phyloP scores from a whole-genome alignment of 2,888 invertebrate genomes.

The Volucella bombylans region DNA sequence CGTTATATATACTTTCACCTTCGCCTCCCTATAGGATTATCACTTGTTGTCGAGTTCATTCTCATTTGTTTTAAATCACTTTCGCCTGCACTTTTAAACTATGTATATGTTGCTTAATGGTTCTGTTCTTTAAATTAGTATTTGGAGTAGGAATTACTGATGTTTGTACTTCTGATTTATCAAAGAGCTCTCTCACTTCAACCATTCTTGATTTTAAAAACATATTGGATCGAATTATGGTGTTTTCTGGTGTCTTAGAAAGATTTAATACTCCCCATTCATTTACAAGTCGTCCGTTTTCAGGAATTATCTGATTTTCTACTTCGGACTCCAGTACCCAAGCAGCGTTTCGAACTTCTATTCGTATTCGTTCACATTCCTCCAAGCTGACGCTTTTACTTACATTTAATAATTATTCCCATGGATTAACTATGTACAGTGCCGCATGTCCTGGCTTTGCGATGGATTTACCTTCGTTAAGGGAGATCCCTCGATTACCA shows the following conservation, averaged over 20 bases:
- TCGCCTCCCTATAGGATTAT: constrained; percentile 68
- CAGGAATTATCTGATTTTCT: constrained; percentile 76
- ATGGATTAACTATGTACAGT: constrained; percentile 92
- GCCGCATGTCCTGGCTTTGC: constrained; percentile 88
- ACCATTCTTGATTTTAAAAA: constrained; percentile 84
- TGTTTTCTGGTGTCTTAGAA: constrained; percentile 82
- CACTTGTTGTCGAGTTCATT: constrained; percentile 66
- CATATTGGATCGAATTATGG: constrained; percentile 80
- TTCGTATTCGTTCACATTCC: constrained; percentile 87
- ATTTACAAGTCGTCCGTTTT: constrained; percentile 73
- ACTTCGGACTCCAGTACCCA: constrained; percentile 86
- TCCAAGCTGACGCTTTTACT: constrained; percentile 91
- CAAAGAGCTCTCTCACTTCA: constrained; percentile 86
- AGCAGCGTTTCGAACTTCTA: constrained; percentile 87
- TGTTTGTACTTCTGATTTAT: constrained; percentile 77
- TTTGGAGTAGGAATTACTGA: constrained; percentile 39
- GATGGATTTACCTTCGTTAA: constrained; percentile 86
- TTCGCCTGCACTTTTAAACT: constrained; percentile 78
- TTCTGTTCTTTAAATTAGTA: constrained; percentile 77
- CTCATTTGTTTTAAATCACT: constrained; percentile 79
- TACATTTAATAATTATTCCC: constrained; percentile 91
- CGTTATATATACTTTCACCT: constrained; percentile 75
- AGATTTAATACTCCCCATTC: constrained; percentile 84
- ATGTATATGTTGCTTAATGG: constrained; percentile 78
- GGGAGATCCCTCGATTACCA: constrained; percentile 87